Conservation (phyloP, 1,140 invertebrate species). For the Drosophila parabipectinata region DNA sequence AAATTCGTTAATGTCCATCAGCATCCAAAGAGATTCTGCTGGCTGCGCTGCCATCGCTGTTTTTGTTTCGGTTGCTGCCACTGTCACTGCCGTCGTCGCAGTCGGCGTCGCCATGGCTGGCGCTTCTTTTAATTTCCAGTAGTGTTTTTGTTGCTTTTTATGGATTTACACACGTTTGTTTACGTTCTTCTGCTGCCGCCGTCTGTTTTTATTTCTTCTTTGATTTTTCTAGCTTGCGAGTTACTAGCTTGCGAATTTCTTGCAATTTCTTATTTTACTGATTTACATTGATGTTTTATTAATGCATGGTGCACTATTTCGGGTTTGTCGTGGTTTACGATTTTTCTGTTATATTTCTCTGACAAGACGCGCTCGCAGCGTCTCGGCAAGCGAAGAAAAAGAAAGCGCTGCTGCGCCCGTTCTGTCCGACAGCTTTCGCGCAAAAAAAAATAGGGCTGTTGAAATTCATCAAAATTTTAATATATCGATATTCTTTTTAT, state of each 20-base stretch:
- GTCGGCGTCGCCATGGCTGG: constrained; percentile 3
- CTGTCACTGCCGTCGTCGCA: not conserved
- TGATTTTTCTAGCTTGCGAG: not conserved
- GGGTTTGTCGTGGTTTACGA: not conserved
- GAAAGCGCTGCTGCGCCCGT: constrained; percentile 1
- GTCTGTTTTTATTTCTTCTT: not conserved
- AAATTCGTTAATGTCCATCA: constrained; percentile 8
- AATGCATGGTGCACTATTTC: not conserved
- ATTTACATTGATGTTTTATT: not conserved
- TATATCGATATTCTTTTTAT: too few relatives aligned
- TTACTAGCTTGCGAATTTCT: not conserved
- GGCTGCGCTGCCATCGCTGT: constrained; percentile 10
- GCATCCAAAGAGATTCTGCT: constrained; percentile 29
- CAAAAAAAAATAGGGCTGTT: not conserved
- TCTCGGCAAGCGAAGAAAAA: not conserved
- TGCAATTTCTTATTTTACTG: not conserved
- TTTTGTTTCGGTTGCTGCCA: not conserved
- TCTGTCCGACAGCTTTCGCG: constrained; percentile 1
- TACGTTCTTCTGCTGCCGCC: constrained; percentile 2
- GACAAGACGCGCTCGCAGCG: not conserved
- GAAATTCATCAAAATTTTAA: too few relatives aligned
- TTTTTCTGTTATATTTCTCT: not conserved
- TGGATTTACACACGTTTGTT: constrained; percentile 39
- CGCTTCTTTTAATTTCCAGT: not conserved
- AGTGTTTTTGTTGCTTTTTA: constrained; percentile 14